Percentiles rank a stretch among this genome's conserved stretches.
Conservation (phyloP, 2,888 invertebrate species). For the Agapostemon virescens region DNA sequence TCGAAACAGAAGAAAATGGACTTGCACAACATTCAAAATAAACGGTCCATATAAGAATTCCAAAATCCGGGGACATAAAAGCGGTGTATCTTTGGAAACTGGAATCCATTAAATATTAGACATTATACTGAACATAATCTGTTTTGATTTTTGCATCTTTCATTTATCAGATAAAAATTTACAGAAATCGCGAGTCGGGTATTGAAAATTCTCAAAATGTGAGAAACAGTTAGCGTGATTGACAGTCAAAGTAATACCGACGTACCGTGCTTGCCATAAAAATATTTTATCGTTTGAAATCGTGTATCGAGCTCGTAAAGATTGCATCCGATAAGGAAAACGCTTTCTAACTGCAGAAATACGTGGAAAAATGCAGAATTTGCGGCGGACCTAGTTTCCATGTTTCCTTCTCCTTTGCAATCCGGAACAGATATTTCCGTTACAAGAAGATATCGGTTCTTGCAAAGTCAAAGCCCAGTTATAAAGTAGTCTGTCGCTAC, state of each 20-base stretch:
- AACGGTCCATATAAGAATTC: no score
- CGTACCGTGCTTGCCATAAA: no score
- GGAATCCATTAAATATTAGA: neutral
- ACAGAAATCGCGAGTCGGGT: no score
- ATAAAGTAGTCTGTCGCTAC: constrained; percentile 46
- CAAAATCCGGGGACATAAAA: no score
- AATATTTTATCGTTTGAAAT: neutral
- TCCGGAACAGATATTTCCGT: constrained; percentile 34
- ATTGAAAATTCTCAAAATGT: neutral
- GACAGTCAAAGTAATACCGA: neutral
- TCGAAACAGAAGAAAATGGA: no score
- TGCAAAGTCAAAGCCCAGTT: constrained; percentile 23
- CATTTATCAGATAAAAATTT: neutral
- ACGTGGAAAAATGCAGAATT: constrained; percentile 12
- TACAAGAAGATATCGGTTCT: constrained; percentile 33
- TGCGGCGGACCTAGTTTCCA: neutral
- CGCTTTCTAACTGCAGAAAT: neutral
- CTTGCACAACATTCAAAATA: no score
- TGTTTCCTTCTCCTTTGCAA: constrained; percentile 13
- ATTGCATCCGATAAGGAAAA: neutral
- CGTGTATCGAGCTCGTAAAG: neutral
- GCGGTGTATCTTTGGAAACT: no score
- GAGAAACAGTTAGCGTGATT: neutral
- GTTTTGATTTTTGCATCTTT: no score
- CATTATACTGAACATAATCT: neutral